A percentile compares a stretch with the other conserved stretches of the same genome.
phyloP scores from a whole-genome alignment of 2,797 vertebrate genomes.

The Pipistrellus nathusii region DNA sequence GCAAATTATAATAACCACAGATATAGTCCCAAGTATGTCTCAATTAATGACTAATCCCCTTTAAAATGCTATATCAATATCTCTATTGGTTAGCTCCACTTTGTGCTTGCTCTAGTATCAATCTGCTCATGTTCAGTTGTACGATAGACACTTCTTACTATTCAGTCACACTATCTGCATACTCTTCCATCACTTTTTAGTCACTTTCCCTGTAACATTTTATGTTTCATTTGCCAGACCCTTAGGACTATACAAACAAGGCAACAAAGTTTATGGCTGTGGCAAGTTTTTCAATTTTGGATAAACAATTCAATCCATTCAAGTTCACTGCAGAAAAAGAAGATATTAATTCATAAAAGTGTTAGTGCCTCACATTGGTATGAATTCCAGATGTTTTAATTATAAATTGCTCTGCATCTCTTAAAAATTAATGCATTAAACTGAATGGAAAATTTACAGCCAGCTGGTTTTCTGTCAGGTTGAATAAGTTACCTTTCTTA shows the following conservation, averaged over 20 bases:
- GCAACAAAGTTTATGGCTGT: not conserved
- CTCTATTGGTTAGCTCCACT: not conserved
- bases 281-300: constrained; percentile 9
- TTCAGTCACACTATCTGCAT: not conserved
- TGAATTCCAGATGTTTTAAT: constrained; percentile 76
- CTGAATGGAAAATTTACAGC: constrained; percentile 34
- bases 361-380: constrained; percentile 4
- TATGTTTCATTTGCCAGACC: not conserved
- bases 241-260: not conserved
- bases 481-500: not conserved
- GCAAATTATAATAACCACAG: not conserved
- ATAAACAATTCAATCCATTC: not conserved
- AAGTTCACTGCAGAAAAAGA: constrained; percentile 9
- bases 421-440: constrained; percentile 47
- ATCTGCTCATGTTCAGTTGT: not conserved
- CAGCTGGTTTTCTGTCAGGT: constrained; percentile 54
- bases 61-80: not conserved
- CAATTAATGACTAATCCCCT: not conserved
- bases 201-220: not conserved
- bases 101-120: not conserved
- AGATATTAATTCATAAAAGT: constrained; percentile 35
- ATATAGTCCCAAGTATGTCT: not conserved
- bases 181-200: not conserved
- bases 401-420: constrained; percentile 32
- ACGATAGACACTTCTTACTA: not conserved